Base-by-base conservation (phyloP, 2,797 vertebrate genomes). In the Nannoperca australis region DNA sequence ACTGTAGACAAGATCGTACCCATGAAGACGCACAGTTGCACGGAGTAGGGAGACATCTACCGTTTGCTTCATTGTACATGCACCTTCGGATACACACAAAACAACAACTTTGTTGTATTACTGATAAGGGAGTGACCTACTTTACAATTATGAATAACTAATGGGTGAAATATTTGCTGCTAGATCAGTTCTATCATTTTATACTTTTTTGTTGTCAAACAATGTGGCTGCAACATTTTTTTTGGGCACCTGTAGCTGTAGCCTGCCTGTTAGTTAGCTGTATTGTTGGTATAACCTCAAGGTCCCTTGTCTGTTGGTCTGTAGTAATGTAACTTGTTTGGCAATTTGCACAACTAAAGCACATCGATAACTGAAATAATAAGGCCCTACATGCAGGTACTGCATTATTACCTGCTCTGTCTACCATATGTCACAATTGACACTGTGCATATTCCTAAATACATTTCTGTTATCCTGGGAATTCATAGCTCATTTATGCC, bases 11-110 rank as follows among this genome's bases (percentile, higher is more conserved):
- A 71, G 76, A 76, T 76, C 62, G 85, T 34, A 42, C 24, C 86
- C 76, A 44, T 65, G 83, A 79, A 91, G 84, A 84, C 69, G 1
- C 78, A 32, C 71, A 18, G 74, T 73, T 66, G 53, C 85, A 7
- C 49, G 93, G 93, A 90, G 78, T 77, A 91, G 91, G 90, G 95
- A 88, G 94, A 94, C 95, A 94, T 94, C 95, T 95, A 92, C 92
- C 71, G 95, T 90, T 42, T 14, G 81, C 0, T 71, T 47, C 18
- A 11, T 7, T 66, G 82, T 51, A 89, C 40, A 40, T 38, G 30
- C 71, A 79, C 20, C 36, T n/a, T 45, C 55, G 65, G 24, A 32
- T 38, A 18, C 3, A 68, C 4, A 5, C 2, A 13, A 5, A 11
- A 44, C 3, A 58, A 45, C 6, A 12, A 54, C 14, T 8, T 20